A percentile compares a stretch with the other conserved stretches of the same genome.
Evolutionary conservation across 2,888 invertebrate species (phyloP).

Genomic region (Ommatoiulus sabulosus): DNA sequence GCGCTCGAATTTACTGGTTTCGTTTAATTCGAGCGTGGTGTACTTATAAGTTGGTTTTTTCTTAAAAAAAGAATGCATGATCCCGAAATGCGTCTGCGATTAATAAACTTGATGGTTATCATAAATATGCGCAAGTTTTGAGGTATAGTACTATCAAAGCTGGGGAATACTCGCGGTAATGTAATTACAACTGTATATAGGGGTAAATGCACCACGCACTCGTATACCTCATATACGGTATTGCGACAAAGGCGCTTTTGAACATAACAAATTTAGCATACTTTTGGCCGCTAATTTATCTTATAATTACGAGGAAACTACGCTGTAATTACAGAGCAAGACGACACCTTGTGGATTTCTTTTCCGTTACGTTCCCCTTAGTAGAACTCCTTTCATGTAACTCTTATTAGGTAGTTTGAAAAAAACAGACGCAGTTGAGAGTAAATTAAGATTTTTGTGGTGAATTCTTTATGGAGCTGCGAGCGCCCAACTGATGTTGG

Average conservation of each 20-base stretch:
- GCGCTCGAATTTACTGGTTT: background rate
- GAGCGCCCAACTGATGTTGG: too few relatives aligned
- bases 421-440: background rate
- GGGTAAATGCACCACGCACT: background rate
- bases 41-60: background rate
- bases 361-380: background rate
- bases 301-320: background rate
- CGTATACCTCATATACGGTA: too few relatives aligned
- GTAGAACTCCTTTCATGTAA: background rate
- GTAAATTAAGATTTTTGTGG: background rate
- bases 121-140: slow-evolving; percentile 9
- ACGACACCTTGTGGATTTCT: slow-evolving; percentile 15
- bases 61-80: background rate
- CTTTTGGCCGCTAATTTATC: background rate
- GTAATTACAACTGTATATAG: background rate
- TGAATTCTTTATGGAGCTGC: too few relatives aligned
- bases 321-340: background rate
- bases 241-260: background rate
- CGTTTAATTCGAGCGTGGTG: background rate
- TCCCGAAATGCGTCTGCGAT: slow-evolving; percentile 3
- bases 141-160: background rate
- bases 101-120: slow-evolving; percentile 40
- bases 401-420: background rate
- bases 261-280: background rate
- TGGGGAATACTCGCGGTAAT: slow-evolving; percentile 13